Evolutionary conservation across 2,113 vertebrate genomes (phyloP).

Genomic region (Psilopsiagon aymara): DNA sequence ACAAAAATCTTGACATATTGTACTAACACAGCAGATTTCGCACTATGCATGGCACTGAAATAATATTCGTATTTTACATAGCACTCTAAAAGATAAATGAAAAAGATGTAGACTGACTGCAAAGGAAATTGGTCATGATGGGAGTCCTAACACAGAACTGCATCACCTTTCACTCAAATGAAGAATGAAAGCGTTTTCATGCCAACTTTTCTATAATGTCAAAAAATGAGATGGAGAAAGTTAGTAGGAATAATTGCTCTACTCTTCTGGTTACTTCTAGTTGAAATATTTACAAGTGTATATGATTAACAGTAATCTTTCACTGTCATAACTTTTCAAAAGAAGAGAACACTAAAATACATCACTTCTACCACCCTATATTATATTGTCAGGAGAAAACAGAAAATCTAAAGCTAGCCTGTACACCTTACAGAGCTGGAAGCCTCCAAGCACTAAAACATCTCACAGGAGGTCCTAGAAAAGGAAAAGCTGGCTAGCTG

Average conservation of each 20-base stretch:
- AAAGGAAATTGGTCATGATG: background rate
- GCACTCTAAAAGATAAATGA: background rate
- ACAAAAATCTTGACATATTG: background rate
- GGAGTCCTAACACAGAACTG: background rate
- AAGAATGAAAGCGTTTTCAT: background rate
- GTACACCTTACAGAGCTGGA: background rate
- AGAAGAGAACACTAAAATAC: background rate
- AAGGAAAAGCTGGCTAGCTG: background rate
- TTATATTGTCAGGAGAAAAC: background rate
- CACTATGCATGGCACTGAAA: rapidly evolving
- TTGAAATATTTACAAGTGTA: background rate
- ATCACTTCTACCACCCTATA: background rate
- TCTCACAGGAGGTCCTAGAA: background rate
- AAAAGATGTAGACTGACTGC: background rate
- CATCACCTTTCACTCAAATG: background rate
- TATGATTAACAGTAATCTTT: background rate
- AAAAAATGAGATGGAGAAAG: background rate
- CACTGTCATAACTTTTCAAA: background rate
- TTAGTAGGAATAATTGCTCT: background rate
- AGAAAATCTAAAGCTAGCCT: background rate
- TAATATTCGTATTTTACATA: background rate
- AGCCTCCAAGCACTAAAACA: background rate
- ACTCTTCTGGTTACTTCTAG: background rate
- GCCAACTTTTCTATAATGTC: background rate
- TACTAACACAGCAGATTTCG: background rate